Evolutionary conservation across 2,888 invertebrate species (phyloP), one percentile per base, ranked within the genome.

Genomic region (Biston stratarius): DNA sequence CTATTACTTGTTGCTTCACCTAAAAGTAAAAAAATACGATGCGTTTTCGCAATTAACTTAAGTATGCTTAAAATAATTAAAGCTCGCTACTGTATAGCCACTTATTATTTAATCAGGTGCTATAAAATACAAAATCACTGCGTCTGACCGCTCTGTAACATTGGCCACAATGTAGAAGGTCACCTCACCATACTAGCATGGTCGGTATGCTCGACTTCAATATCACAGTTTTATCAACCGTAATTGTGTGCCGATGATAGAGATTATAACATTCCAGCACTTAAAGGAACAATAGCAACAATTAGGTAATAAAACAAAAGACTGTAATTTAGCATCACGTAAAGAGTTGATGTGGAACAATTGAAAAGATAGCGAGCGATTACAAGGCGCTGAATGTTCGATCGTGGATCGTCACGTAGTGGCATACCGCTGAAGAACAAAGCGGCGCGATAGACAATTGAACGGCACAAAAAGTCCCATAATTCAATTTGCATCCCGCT

Each of bases 401-500:
- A 83, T 88, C 91, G 70, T 84, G 86, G 82, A 83, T 87, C 92
- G 91, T 90, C 94, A 92, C 92, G 93, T 92, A 89, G 83, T 84
- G 82, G 83, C 78, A 81, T 83, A 91, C 87, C 87, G 81, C 80
- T 72, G 70, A 83, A 90, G 87, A 92, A 94, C 93, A 94, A 93
- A 93, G 93, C 85, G 78, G 67, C 71, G 77, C 78, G 82, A 85
- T 85, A 89, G 89, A 92, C 92, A 92, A 93, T 91, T 89, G 92
- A 89, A 89, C 74, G 79, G 81, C 83, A 89, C 87, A 93, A 93
- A 92, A 92, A 93, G 90, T 92, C 91, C 84, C 92, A 93, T 94
- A 93, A 94, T 93, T 93, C 90, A 92, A 94, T 94, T 93, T 94
- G 93, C 94, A 92, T 94, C 88, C 87, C 87, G 91, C 92, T 92